Evolutionary conservation across 2,888 invertebrate genomes (phyloP), one percentile per base, ranked within the genome.

Genomic region (Ophioninae sp.): DNA sequence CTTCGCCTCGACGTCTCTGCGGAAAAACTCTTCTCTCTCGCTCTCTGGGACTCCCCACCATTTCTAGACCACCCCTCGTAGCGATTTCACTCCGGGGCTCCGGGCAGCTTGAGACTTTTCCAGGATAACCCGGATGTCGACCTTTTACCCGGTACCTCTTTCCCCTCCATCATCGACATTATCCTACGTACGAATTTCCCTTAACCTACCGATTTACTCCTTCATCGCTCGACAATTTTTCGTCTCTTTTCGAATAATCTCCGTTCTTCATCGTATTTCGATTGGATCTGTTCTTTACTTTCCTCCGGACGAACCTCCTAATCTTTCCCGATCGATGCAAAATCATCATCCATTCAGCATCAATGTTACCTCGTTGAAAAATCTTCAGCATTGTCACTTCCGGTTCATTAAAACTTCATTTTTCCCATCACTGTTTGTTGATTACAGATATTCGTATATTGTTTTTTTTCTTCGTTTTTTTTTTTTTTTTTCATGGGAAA

Each of bases 61-160:
- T 68, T 61, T 72, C 50, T 39, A 50, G 21, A 50, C 10, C 61
- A 21, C 56, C 21, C 57, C 30, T 8, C n/a, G 56, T 23, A 30
- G n/a, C 59, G 8, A 44, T 56, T 21, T 75, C 37, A 23, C 44
- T 70, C 65, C 59, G 59, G 30, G 65, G 59, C 39, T 72, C 50
- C 67, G n/a, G 64, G 69, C 62, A 57, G 79, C n/a, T 64, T 82
- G 20, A 67, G 20, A 13, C n/a, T 79, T 17, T 61, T 76, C 68
- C 68, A 72, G 77, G 72, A 77, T 80, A 68, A 77, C 61, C 80
- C 83, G 77, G 79, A 73, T 72, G 50, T 72, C 72, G 72, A 72
- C 39, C 50, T 64, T 67, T 79, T 20, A 67, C 69, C 64, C 50
- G 50, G 13, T 41, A 64, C 61, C 59, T 70, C 30, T 30, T 3